Percentiles rank a stretch among this genome's conserved stretches.
phyloP scores from a whole-genome alignment of 2,113 vertebrate genomes.

The Orcinus orca region DNA sequence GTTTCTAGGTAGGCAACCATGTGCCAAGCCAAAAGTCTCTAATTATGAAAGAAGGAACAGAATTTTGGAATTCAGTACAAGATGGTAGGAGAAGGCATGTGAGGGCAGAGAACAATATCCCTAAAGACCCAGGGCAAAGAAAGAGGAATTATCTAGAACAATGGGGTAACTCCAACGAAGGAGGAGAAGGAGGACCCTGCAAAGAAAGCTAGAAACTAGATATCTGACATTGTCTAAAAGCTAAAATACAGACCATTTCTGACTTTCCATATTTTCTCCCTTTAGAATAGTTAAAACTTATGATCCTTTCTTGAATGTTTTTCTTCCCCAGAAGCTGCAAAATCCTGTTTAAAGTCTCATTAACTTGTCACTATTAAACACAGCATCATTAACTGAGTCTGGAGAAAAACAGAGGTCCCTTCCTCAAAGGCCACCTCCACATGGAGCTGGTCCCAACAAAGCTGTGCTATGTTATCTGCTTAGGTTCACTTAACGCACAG shows the following conservation, averaged over 20 bases:
- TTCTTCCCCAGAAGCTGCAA: not conserved
- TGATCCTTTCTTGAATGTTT: not conserved
- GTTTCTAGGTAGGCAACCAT: not conserved
- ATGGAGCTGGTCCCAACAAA: not conserved
- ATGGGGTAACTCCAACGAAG: accelerated
- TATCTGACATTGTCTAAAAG: not conserved
- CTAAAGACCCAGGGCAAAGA: not conserved
- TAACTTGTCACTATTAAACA: not conserved
- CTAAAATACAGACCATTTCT: not conserved
- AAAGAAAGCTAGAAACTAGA: not conserved
- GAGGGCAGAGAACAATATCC: not conserved
- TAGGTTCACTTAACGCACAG: not conserved
- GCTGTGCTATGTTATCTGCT: not conserved
- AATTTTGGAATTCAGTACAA: not conserved
- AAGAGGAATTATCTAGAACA: not conserved
- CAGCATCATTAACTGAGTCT: not conserved
- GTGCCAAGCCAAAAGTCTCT: not conserved
- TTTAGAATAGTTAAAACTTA: not conserved
- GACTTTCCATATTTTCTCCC: not conserved
- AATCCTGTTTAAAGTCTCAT: not conserved
- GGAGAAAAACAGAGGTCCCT: not conserved
- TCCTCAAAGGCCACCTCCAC: not conserved
- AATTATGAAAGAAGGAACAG: not conserved
- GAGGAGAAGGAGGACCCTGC: not conserved
- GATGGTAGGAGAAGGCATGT: not conserved